These are phyloP conservation scores for Brachycybe producta DNA, from an alignment of 2,888 invertebrate genomes.

Conservation along the genomic window DNA sequence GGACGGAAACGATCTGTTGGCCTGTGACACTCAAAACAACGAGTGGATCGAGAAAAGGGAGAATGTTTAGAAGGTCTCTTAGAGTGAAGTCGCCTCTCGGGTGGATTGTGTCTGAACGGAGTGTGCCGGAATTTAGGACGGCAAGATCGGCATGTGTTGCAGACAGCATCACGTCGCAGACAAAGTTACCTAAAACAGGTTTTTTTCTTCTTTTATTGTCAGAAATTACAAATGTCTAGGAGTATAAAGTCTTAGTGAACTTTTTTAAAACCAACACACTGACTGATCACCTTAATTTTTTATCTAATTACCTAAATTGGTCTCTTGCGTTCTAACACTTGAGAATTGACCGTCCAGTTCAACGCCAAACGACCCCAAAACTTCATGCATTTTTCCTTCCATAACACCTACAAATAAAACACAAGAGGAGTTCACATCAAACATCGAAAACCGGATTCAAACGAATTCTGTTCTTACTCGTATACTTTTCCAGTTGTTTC, in stretches of 20 bases:
- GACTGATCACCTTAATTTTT: background rate
- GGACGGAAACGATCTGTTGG: conserved; percentile 48
- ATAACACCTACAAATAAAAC: conserved; percentile 48
- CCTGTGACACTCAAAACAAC: conserved; percentile 61
- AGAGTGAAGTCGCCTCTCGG: conserved; percentile 71
- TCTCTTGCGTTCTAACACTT: conserved; percentile 63
- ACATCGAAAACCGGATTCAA: background rate
- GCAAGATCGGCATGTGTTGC: conserved; percentile 76
- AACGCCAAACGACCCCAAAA: conserved; percentile 69
- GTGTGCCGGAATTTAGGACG: conserved; percentile 74
- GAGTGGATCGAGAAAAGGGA: conserved; percentile 74
- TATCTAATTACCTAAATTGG: conserved; percentile 76
- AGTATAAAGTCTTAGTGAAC: no score
- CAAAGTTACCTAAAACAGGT: conserved; percentile 43
- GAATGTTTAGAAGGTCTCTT: conserved; percentile 64
- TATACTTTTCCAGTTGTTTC: conserved; percentile 56
- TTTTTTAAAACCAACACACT: background rate
- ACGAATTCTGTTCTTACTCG: conserved; percentile 37
- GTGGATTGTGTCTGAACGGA: conserved; percentile 61
- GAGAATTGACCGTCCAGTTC: conserved; percentile 75
- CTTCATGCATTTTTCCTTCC: conserved; percentile 68
- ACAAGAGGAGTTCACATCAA: no score
- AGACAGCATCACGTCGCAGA: conserved; percentile 53
- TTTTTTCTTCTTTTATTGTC: background rate
- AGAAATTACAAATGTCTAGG: background rate